These are phyloP conservation scores for Garrulus glandarius DNA, from an alignment of 2,797 vertebrate genomes.

Conservation along the genomic window DNA sequence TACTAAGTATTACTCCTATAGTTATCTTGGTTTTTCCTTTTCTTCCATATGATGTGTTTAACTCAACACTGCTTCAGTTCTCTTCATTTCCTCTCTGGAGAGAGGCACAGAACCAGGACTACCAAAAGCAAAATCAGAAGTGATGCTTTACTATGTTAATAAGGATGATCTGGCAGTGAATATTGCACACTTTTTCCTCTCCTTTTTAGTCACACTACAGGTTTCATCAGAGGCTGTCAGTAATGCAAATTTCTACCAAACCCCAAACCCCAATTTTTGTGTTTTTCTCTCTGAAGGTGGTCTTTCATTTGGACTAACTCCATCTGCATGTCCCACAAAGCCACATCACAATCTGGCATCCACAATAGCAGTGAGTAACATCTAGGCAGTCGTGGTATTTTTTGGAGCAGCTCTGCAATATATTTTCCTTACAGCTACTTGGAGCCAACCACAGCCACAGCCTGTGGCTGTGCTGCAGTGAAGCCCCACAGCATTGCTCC, in stretches of 20 bases:
- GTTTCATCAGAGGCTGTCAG: background rate
- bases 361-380: background rate
- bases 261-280: background rate
- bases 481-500: background rate
- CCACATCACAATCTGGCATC: background rate
- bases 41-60: background rate
- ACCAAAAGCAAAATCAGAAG: background rate
- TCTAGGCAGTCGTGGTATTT: background rate
- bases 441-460: accelerated
- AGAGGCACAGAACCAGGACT: background rate
- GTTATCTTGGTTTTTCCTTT: background rate
- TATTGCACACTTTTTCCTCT: background rate
- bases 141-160: background rate
- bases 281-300: background rate
- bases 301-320: background rate
- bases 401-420: accelerated
- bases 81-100: background rate
- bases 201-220: background rate
- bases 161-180: background rate
- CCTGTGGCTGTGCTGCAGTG: background rate
- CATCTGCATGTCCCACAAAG: background rate
- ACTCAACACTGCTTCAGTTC: background rate
- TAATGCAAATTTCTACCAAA: background rate
- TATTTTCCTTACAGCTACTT: background rate
- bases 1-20: background rate